Evolutionary conservation across 2,888 invertebrate genomes (phyloP), one percentile per base, ranked within the genome.

Genomic region (Uloborus plumipes): DNA sequence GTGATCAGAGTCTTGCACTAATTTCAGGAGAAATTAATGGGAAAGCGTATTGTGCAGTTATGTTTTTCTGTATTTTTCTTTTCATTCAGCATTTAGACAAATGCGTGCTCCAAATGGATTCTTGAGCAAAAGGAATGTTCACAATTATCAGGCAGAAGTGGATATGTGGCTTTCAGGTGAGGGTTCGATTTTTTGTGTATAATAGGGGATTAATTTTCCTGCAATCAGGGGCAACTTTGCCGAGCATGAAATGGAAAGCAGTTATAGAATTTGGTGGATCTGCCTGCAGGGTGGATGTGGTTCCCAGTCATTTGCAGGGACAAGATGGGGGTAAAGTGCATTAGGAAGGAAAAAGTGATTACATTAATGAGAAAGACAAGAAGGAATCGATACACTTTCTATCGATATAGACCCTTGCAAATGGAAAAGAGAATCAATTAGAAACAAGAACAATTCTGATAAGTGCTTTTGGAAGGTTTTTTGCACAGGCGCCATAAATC

Each of bases 401-500:
- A 73, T 74, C 64, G 80, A 64, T 74, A 49, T 62, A 51, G 53
- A 69, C 64, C 47, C 39, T 64, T 16, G 70, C 22, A 62, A 81
- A 69, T 74, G 58, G 74, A 61, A 75, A 64, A 65, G 70, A 26
- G 64, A 74, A 80, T 73, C 69, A 80, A 80, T 80, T 80, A 74
- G 74, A 74, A 74, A 69, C 65, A 22, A 66, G 74, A 81, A 74
- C 53, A 69, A 74, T 70, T 81, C 64, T 53, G 70, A 74, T 74
- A 69, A 74, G 66, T 70, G 74, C 69, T 81, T 81, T 74, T 55
- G 22, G 50, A 16, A 22, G 22, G 22, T 71, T 71, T 31, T 50
- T 71, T 59, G 59, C 20, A 47, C 59, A 58, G 50, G 58, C 49
- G n/a, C 53, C 65, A 71, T 78, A 78, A 78, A 78, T 78, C 77